phyloP scores from a whole-genome alignment of 1,140 invertebrate species.

The Phocides pigmalion region DNA sequence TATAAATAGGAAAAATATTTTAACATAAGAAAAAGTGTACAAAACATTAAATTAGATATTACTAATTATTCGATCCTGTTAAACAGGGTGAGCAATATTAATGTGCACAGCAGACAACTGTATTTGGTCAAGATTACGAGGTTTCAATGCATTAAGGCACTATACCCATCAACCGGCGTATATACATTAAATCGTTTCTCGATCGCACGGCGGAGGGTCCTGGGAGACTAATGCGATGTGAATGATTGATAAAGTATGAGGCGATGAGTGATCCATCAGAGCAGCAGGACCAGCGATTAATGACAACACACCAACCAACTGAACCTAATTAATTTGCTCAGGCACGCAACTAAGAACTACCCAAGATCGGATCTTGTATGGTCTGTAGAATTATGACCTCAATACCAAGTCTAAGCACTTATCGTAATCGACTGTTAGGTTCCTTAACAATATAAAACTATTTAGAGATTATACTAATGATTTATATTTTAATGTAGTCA shows the following conservation, averaged over 20 bases:
- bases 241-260: slow-evolving; percentile 54
- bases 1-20: too few relatives aligned
- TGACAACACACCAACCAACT: slow-evolving; percentile 35
- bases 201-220: neutral
- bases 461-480: too few relatives aligned
- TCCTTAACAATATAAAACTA: too few relatives aligned
- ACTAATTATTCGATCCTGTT: too few relatives aligned
- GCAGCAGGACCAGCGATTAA: slow-evolving; percentile 36
- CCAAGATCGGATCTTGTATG: slow-evolving; percentile 1
- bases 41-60: too few relatives aligned
- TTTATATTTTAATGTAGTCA: too few relatives aligned
- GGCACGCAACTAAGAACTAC: neutral
- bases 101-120: too few relatives aligned
- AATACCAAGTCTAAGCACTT: neutral
- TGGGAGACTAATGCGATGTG: slow-evolving; percentile 41
- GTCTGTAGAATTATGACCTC: neutral
- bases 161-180: neutral
- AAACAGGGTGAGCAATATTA: too few relatives aligned
- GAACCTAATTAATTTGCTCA: slow-evolving; percentile 38
- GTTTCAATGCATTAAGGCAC: too few relatives aligned
- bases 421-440: neutral
- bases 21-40: too few relatives aligned
- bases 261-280: slow-evolving; percentile 52
- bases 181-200: neutral
- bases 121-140: too few relatives aligned